phyloP scores from a whole-genome alignment of 2,113 vertebrate species.

The Dendrocopos noguchii region DNA sequence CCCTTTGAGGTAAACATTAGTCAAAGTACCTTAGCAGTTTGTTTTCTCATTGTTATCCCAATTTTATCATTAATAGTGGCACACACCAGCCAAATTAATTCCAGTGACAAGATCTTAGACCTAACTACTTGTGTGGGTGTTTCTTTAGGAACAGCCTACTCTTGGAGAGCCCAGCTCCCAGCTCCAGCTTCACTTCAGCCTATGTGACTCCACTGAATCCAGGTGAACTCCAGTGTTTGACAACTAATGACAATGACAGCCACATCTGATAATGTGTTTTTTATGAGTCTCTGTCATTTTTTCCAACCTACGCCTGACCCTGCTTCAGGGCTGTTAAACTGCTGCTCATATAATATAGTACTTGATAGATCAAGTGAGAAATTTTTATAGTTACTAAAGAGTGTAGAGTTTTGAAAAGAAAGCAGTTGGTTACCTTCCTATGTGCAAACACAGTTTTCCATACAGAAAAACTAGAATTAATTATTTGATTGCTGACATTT shows the following conservation, averaged over 20 bases:
- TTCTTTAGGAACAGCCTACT: background rate
- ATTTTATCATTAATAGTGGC: background rate
- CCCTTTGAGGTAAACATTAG: background rate
- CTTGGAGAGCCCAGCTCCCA: background rate
- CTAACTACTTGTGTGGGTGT: background rate
- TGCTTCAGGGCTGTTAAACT: background rate
- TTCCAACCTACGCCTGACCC: background rate
- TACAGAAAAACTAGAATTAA: slow-evolving; percentile 3
- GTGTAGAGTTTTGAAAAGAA: background rate
- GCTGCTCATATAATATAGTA: background rate
- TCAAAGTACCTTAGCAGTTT: background rate
- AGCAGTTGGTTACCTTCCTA: background rate
- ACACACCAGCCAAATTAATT: background rate
- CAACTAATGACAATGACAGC: background rate
- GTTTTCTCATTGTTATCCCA: background rate
- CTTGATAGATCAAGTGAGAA: background rate
- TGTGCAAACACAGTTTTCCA: background rate
- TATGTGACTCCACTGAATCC: background rate
- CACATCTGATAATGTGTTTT: background rate
- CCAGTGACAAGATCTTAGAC: background rate
- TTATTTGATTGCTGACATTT: background rate
- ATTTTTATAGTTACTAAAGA: background rate
- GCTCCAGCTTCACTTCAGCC: background rate
- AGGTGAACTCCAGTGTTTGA: background rate
- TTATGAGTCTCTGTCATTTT: background rate